Evolutionary conservation across 2,888 invertebrate species (phyloP).

Genomic region (Anticlea derivata): DNA sequence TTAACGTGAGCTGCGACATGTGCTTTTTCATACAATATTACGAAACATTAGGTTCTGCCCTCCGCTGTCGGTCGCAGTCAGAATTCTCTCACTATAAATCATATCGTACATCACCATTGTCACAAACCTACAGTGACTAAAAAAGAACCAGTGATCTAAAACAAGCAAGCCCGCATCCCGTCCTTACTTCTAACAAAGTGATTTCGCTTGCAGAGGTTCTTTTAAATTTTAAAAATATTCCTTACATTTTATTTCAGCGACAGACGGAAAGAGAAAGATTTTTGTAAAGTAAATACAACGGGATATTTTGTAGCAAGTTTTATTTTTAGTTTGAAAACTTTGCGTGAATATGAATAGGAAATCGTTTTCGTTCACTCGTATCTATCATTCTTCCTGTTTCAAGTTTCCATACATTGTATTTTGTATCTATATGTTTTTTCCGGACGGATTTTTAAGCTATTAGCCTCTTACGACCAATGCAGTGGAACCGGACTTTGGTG

Average conservation of each 20-base stretch:
- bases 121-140: not conserved
- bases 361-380: not conserved
- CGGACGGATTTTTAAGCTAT: no score
- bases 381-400: not conserved
- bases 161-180: constrained; percentile 11
- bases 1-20: no score
- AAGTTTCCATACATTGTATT: no score
- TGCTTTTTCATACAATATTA: no score
- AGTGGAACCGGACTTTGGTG: no score
- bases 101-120: no score
- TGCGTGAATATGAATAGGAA: constrained; percentile 9
- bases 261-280: constrained; percentile 41
- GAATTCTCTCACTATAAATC: no score
- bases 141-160: not conserved
- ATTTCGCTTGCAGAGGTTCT: constrained; percentile 35
- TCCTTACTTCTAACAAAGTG: constrained; percentile 46
- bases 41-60: no score
- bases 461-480: no score
- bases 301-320: constrained; percentile 39
- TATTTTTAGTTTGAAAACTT: constrained; percentile 25
- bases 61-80: no score
- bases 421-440: no score
- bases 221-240: constrained; percentile 57
- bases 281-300: constrained; percentile 49
- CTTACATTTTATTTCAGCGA: constrained; percentile 52